These are phyloP conservation scores for Drosophila rufa DNA, from an alignment of 1,140 invertebrate species.

Conservation along the genomic window DNA sequence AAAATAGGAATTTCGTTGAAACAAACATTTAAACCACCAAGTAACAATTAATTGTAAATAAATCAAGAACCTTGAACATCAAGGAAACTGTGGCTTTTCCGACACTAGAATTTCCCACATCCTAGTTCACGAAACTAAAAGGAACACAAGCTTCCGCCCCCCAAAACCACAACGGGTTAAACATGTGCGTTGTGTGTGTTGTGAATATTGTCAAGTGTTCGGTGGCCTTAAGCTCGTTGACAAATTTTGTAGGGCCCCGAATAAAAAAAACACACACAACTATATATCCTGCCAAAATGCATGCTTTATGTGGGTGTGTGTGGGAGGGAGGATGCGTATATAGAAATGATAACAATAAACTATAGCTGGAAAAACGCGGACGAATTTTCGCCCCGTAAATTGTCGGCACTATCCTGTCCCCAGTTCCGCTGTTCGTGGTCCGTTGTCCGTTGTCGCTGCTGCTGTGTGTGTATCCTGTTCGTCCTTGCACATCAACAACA, in stretches of 20 bases:
- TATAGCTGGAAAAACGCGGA: slow-evolving; percentile 46
- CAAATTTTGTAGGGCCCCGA: slow-evolving; percentile 19
- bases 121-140: neutral
- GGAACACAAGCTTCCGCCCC: slow-evolving; percentile 12
- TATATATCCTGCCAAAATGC: slow-evolving; percentile 25
- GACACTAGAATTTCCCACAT: neutral
- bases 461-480: slow-evolving; percentile 27
- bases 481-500: slow-evolving; percentile 40
- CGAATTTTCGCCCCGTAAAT: slow-evolving; percentile 62
- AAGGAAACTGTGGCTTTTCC: neutral
- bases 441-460: neutral
- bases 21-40: neutral
- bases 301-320: slow-evolving; percentile 22
- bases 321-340: slow-evolving; percentile 13
- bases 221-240: slow-evolving; percentile 47
- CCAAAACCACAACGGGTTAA: slow-evolving; percentile 9
- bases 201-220: slow-evolving; percentile 30
- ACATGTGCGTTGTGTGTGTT: slow-evolving; percentile 3
- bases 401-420: slow-evolving; percentile 58
- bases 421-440: slow-evolving; percentile 10
- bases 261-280: neutral
- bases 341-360: slow-evolving; percentile 76
- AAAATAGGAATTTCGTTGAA: too few species aligned
- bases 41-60: neutral
- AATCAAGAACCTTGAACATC: neutral